Conservation (phyloP, 2,888 invertebrate genomes). For the Doris montereyensis region DNA sequence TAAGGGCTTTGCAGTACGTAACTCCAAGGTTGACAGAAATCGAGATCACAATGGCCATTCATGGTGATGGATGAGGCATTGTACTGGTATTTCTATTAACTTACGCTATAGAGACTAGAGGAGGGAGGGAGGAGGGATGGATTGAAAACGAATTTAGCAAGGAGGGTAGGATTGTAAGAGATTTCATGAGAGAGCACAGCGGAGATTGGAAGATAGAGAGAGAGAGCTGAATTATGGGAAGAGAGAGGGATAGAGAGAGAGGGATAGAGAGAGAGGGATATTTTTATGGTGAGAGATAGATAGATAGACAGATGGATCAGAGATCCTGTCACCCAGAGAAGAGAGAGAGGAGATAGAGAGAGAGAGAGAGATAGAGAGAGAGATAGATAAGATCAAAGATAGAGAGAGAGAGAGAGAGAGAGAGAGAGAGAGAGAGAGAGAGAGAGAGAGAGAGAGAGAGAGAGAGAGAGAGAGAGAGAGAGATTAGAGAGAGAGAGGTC, state of each 20-base stretch:
- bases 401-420: background rate
- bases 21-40: too few species aligned
- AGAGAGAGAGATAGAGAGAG: background rate
- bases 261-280: background rate
- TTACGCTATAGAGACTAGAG: background rate
- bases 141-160: background rate
- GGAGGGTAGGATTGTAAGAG: too few species aligned
- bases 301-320: background rate
- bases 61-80: too few species aligned
- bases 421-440: background rate
- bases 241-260: background rate
- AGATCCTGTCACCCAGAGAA: too few species aligned
- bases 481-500: background rate
- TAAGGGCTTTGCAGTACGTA: too few species aligned
- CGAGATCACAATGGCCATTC: too few species aligned
- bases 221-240: background rate
- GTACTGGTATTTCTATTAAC: too few species aligned
- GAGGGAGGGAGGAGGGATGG: background rate
- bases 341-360: background rate
- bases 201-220: background rate
- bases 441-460: background rate
- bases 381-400: background rate
- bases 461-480: background rate
- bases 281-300: background rate
- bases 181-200: background rate